Conservation (phyloP, 2,113 vertebrate genomes). For the Rhinichthys klamathensis region DNA sequence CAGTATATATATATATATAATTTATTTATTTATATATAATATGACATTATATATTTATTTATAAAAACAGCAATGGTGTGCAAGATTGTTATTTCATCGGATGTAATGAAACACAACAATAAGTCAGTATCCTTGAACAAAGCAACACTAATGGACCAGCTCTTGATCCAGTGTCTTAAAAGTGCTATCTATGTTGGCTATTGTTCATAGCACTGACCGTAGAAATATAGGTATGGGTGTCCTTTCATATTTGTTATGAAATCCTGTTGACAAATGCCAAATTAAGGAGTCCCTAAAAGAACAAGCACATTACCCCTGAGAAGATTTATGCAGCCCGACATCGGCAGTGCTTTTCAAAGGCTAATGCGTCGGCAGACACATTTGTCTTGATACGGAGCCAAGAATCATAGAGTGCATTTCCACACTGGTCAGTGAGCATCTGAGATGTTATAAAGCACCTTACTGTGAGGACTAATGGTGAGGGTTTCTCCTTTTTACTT, state of each 20-base stretch:
- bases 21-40: no score
- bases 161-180: neutral
- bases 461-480: neutral
- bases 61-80: neutral
- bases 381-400: constrained; percentile 32
- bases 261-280: neutral
- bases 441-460: neutral
- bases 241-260: neutral
- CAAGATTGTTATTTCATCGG: neutral
- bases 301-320: neutral
- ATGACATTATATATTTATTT: no score
- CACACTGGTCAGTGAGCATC: constrained; percentile 22
- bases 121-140: neutral
- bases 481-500: neutral
- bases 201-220: neutral
- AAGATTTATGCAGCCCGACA: constrained; percentile 38
- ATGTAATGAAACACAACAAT: neutral
- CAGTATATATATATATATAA: no score
- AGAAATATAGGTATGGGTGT: neutral
- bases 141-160: neutral
- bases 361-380: constrained; percentile 26
- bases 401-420: neutral
- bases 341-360: constrained; percentile 15
- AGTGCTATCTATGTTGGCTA: neutral
- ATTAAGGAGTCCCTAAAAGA: neutral